These are phyloP conservation scores for Cyprinus carpio DNA, from an alignment of 2,113 vertebrate species.

Conservation along the genomic window DNA sequence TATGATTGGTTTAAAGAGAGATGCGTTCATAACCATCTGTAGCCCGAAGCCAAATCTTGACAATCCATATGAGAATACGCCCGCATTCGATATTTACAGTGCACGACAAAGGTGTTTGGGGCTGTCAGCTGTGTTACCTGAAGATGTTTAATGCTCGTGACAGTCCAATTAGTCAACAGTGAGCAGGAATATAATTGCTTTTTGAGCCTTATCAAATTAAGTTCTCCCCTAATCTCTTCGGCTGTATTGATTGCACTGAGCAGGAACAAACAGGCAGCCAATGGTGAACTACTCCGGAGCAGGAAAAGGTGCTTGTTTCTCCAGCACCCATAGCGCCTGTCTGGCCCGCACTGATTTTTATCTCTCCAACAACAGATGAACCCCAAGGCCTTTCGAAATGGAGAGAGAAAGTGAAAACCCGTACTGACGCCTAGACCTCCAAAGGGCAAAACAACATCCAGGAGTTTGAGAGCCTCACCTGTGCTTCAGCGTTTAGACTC, in stretches of 20 bases:
- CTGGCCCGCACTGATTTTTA: constrained; percentile 65
- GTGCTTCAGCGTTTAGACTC: neutral
- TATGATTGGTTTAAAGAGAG: constrained; percentile 56
- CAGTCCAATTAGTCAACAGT: constrained; percentile 71
- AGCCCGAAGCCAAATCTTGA: constrained; percentile 53
- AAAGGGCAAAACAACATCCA: constrained; percentile 44
- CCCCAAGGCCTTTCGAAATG: constrained; percentile 46
- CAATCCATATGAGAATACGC: constrained; percentile 58
- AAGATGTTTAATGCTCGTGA: constrained; percentile 62
- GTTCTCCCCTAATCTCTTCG: constrained; percentile 72
- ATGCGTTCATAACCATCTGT: constrained; percentile 57
- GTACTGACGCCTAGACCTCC: constrained; percentile 39
- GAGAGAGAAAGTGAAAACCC: constrained; percentile 57
- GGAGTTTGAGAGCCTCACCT: constrained; percentile 24
- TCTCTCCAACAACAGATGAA: constrained; percentile 59
- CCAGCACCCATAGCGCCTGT: constrained; percentile 55
- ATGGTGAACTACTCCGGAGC: constrained; percentile 62
- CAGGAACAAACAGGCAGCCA: constrained; percentile 65
- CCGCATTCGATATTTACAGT: constrained; percentile 56
- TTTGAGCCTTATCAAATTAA: constrained; percentile 75
- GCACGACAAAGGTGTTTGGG: constrained; percentile 47
- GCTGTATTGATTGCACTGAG: constrained; percentile 71
- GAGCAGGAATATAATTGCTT: constrained; percentile 68
- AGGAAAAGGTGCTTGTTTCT: constrained; percentile 67
- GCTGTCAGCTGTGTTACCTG: constrained; percentile 54